phyloP scores from a whole-genome alignment of 2,888 invertebrate genomes.

The Nematopogon swammerdamellus region DNA sequence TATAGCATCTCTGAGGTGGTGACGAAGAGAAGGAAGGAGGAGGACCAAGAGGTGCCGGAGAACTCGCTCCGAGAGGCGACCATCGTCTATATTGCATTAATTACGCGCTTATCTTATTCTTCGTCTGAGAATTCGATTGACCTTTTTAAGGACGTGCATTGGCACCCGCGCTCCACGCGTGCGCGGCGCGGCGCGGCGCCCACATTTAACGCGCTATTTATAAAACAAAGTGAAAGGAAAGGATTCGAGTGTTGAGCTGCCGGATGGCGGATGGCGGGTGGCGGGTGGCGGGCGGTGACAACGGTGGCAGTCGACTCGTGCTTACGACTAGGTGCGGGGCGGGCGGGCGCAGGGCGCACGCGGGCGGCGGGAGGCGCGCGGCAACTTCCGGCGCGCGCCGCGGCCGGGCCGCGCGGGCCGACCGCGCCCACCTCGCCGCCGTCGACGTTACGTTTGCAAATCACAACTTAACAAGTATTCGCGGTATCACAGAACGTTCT shows the following conservation, averaged over 20 bases:
- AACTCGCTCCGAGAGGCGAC: no score
- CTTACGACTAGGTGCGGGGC: constrained; percentile 27
- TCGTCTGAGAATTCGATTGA: no score
- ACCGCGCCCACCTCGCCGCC: constrained; percentile 40
- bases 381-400: constrained; percentile 47
- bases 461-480: constrained; percentile 66
- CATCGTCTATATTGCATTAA: no score
- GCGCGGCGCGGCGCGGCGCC: background rate
- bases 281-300: background rate
- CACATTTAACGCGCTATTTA: background rate
- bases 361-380: constrained; percentile 42
- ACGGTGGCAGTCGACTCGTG: constrained; percentile 1
- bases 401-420: constrained; percentile 43
- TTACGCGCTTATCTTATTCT: no score
- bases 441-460: constrained; percentile 30
- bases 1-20: no score
- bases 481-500: constrained; percentile 66
- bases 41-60: no score
- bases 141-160: no score
- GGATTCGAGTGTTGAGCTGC: background rate
- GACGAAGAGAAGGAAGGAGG: no score
- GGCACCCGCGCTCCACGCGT: no score
- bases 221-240: background rate
- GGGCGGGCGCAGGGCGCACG: constrained; percentile 39
- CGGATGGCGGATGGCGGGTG: no score